phyloP scores from a whole-genome alignment of 1,140 invertebrate species.

The Nymphalis io region DNA sequence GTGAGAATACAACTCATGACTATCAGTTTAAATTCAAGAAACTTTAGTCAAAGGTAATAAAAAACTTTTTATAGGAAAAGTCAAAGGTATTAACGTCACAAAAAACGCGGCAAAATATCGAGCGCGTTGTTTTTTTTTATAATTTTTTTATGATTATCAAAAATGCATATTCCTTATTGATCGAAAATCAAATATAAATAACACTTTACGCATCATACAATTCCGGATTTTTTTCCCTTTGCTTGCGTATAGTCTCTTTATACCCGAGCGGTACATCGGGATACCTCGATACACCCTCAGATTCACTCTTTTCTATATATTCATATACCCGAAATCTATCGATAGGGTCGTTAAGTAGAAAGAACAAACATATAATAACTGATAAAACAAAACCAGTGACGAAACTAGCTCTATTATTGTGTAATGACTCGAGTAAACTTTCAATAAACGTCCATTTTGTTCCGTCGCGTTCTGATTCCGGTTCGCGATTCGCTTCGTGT shows the following conservation, averaged over 20 bases:
- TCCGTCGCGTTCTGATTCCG: constrained; percentile 39
- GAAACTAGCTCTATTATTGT: constrained; percentile 52
- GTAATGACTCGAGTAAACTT: constrained; percentile 53
- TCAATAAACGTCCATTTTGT: constrained; percentile 61
- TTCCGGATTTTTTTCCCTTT: constrained; percentile 58
- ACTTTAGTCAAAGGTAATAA: too few species aligned
- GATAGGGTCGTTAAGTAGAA: constrained; percentile 36
- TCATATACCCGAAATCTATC: constrained; percentile 40
- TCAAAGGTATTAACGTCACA: too few species aligned
- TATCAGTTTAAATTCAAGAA: too few species aligned
- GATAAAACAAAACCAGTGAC: constrained; percentile 53
- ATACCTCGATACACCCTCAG: constrained; percentile 4
- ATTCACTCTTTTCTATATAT: constrained; percentile 40
- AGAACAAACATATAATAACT: constrained; percentile 33
- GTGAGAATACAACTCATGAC: too few species aligned
- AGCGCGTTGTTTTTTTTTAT: too few species aligned
- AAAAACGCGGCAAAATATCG: too few species aligned
- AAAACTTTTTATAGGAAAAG: too few species aligned
- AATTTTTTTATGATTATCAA: too few species aligned
- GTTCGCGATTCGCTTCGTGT: constrained; percentile 62
- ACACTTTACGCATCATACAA: constrained; percentile 59
- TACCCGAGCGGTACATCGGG: constrained; percentile 60
- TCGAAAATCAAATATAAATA: not conserved
- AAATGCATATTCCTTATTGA: not conserved
- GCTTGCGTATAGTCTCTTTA: constrained; percentile 47